Base-by-base conservation (phyloP, 2,797 vertebrate species). In the Trachurus trachurus region DNA sequence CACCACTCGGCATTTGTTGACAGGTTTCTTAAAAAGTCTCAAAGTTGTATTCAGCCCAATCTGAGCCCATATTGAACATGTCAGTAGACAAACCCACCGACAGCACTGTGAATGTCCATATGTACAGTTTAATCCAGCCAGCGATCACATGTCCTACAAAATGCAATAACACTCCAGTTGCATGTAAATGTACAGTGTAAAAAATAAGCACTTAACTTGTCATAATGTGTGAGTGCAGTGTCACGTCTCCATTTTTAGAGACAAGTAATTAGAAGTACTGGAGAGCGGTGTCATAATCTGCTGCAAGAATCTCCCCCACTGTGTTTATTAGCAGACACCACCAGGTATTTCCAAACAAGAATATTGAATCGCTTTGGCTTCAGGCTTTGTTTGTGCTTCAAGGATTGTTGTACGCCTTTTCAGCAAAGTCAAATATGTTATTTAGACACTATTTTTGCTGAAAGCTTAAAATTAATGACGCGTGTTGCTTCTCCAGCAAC, bases 271-370 rank as follows among this genome's bases (percentile, higher is more conserved):
- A 12, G 49, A 74, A 0, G 44, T 74, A 68, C 31, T 31, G 29
- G 7, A 17, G 45, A 40, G 45, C 5, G 37, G 58, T 61, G 66
- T 44, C 42, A 52, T 69, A 81, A 81, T 22, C 16, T 0, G 11
- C 39, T 69, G 63, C 39, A 69, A 19, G 45, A 47, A 47, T 56
- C 60, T 66, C 53, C 22, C 62, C 66, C 47, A 70, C 66, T 72
- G 77, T 22, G 73, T 80, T 75, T 60, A 62, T 69, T 3, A 47
- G 45, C 45, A 8, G 45, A 47, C 45, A 17, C 45, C 45, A 47
- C 6, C 45, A 17, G 45, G 45, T 47, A 47, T 7, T 37, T 71
- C 45, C 69, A 67, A 15, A 61, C 42, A 60, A 47, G 3, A 78
- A 22, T 34, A 22, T 37, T 21, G 54, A 21, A 29, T 29, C 21